phyloP scores from a whole-genome alignment of 2,888 invertebrate genomes.

The Adela reaumurella region DNA sequence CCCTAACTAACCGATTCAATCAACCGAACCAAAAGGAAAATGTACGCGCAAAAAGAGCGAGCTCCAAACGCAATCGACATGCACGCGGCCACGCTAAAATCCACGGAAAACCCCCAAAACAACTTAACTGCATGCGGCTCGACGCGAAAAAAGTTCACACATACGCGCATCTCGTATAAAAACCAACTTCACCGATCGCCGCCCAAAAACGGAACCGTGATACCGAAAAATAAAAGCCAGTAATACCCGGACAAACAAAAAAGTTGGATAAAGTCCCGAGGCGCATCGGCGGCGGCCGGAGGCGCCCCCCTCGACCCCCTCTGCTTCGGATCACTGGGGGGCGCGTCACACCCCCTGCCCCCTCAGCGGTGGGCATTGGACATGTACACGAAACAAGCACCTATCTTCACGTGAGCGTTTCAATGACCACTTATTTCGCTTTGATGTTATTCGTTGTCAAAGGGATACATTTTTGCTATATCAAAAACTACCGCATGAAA shows the following conservation, averaged over 20 bases:
- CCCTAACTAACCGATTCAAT: conserved; percentile 52
- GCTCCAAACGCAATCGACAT: conserved; percentile 47
- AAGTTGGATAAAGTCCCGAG: conserved; percentile 20
- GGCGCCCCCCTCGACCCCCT: conserved; percentile 13
- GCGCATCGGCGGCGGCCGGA: conserved; percentile 21
- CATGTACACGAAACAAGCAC: too few species aligned
- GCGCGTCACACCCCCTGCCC: background rate
- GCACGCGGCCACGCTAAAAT: conserved; percentile 39
- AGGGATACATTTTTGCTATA: too few species aligned
- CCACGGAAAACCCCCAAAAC: conserved; percentile 45
- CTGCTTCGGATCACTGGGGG: too few species aligned
- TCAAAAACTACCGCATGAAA: too few species aligned
- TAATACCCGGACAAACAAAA: conserved; percentile 44
- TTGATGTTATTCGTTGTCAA: too few species aligned
- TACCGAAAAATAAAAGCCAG: conserved; percentile 53
- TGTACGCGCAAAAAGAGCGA: conserved; percentile 21
- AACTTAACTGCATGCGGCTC: conserved; percentile 38
- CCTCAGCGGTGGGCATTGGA: too few species aligned
- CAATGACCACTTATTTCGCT: too few species aligned
- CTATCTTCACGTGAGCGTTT: too few species aligned
- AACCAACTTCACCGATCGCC: conserved; percentile 44
- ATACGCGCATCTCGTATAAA: conserved; percentile 47
- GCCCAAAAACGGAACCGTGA: conserved; percentile 53
- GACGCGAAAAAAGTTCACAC: conserved; percentile 45
- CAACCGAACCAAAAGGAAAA: conserved; percentile 36